Percentiles rank a stretch among this genome's conserved stretches.
Evolutionary conservation across 2,797 vertebrate genomes (phyloP).

Genomic region (Myotis myotis): DNA sequence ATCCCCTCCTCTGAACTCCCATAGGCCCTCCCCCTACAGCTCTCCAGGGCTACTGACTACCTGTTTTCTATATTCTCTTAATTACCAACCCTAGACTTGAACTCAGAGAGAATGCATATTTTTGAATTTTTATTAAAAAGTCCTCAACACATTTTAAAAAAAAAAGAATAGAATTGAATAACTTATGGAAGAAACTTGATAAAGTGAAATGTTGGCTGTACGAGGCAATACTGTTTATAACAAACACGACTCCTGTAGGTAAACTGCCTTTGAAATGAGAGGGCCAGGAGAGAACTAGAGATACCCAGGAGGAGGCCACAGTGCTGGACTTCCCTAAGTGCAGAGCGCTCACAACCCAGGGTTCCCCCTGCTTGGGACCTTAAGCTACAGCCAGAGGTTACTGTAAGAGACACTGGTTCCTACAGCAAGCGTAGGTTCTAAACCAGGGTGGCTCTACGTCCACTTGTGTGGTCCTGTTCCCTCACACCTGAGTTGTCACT

Average conservation of each 20-base stretch:
- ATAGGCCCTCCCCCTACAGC: not conserved
- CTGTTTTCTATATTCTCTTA: not conserved
- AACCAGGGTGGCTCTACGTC: not conserved
- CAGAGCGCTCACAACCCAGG: not conserved
- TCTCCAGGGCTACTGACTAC: not conserved
- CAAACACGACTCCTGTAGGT: not conserved
- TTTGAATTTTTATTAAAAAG: not conserved
- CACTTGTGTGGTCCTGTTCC: not conserved
- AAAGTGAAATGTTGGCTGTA: not conserved
- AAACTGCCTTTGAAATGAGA: not conserved
- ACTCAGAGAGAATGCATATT: not conserved
- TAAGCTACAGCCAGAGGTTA: not conserved
- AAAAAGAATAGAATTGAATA: not conserved
- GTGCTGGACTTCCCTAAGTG: not conserved
- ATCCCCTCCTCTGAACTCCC: not conserved
- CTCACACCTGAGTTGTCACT: not conserved
- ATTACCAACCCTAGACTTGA: not conserved
- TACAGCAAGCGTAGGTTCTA: not conserved
- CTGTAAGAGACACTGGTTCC: not conserved
- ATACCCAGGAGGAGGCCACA: not conserved
- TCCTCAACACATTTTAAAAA: not conserved
- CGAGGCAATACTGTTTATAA: not conserved
- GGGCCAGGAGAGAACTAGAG: not conserved
- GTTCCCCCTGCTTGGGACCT: not conserved
- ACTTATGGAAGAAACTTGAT: not conserved